Percentiles rank a stretch among this genome's conserved stretches.
phyloP scores from a whole-genome alignment of 1,140 invertebrate species.

The Apis florea region DNA sequence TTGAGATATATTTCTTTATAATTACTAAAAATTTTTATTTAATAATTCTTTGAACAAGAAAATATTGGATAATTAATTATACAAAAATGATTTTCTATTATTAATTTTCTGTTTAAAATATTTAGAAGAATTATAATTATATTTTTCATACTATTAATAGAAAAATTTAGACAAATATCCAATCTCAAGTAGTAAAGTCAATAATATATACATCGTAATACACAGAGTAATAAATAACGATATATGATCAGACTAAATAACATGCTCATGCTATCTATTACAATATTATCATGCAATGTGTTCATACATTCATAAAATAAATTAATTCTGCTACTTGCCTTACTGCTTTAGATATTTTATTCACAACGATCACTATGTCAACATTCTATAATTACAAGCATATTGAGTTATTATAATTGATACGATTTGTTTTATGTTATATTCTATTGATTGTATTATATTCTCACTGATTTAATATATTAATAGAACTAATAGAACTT shows the following conservation, averaged over 20 bases:
- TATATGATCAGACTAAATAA: constrained; percentile 24
- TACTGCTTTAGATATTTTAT: neutral
- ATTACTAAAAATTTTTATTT: too few relatives aligned
- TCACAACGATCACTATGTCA: neutral
- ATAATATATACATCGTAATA: neutral
- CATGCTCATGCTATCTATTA: neutral
- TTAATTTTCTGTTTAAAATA: neutral
- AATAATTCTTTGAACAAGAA: too few relatives aligned
- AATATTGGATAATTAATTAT: neutral
- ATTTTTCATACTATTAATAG: neutral
- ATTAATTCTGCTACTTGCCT: neutral
- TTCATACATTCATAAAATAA: neutral
- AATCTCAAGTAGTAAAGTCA: constrained; percentile 18
- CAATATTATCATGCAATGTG: neutral
- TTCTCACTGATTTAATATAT: too few relatives aligned
- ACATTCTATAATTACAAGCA: neutral
- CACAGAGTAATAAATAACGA: constrained; percentile 36
- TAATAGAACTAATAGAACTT: neutral
- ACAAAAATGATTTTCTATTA: neutral
- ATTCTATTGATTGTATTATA: too few relatives aligned
- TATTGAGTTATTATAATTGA: neutral
- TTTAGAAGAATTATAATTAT: neutral
- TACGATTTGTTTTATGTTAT: neutral
- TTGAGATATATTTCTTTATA: too few relatives aligned
- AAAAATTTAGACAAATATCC: neutral